Percentiles rank a stretch among this genome's conserved stretches.
Conservation (phyloP, 2,888 invertebrate species). For the Cheilosia urbana region DNA sequence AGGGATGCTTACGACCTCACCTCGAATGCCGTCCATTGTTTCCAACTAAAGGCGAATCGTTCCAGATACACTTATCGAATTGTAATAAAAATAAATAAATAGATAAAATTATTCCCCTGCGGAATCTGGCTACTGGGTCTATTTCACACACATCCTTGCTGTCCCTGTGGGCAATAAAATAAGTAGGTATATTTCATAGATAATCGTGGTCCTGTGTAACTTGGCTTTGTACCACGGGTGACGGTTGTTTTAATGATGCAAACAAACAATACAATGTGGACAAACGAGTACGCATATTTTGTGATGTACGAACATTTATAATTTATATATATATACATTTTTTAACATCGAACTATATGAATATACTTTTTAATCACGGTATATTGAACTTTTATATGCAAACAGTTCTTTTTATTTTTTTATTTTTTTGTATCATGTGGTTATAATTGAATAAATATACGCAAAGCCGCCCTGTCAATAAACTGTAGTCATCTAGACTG, state of each 20-base stretch:
- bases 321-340: conserved; percentile 30
- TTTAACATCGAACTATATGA: conserved; percentile 10
- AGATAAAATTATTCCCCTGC: conserved; percentile 42
- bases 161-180: background rate
- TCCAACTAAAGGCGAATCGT: conserved; percentile 9
- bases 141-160: background rate
- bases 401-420: background rate
- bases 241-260: conserved; percentile 10
- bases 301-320: background rate
- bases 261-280: background rate
- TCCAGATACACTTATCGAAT: conserved; percentile 38
- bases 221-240: conserved; percentile 2
- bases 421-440: background rate
- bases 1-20: background rate
- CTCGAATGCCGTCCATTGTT: conserved; percentile 21
- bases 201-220: background rate
- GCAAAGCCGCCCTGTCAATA: conserved; percentile 39
- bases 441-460: conserved; percentile 2
- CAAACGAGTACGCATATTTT: background rate
- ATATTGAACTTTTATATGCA: background rate
- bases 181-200: conserved; percentile 6
- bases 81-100: conserved; percentile 63
- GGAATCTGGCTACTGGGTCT: background rate
- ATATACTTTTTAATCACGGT: background rate
- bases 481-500: conserved; percentile 46